Evolutionary conservation across 2,888 invertebrate genomes (phyloP).

Genomic region (Corbicula japonica): DNA sequence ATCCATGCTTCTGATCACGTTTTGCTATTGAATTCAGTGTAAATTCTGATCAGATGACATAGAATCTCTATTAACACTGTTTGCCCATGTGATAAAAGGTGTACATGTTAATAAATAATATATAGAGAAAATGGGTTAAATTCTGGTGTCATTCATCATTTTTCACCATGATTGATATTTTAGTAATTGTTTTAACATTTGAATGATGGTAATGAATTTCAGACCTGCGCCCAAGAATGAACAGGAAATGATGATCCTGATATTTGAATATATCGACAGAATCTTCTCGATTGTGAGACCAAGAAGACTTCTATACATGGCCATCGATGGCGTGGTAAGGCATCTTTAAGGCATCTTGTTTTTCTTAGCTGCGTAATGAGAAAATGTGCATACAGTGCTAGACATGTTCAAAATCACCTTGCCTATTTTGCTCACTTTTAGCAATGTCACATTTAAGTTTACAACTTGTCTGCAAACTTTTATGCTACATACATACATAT

Average conservation of each 20-base stretch:
- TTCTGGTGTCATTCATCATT: not conserved
- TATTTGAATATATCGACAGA: slow-evolving; percentile 99
- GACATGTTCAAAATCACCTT: not conserved
- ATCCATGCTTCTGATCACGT: no score
- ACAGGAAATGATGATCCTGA: slow-evolving; percentile 99
- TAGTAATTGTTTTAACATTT: no score
- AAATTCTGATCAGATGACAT: no score
- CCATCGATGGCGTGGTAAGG: slow-evolving; percentile 98
- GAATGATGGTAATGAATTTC: no score
- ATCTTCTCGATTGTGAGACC: slow-evolving; percentile 97
- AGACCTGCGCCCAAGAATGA: slow-evolving; percentile 98
- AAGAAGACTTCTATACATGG: slow-evolving; percentile 97
- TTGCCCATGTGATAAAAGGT: no score
- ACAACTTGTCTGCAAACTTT: not conserved
- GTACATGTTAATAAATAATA: not conserved
- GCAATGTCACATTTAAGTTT: not conserved
- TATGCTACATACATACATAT: no score
- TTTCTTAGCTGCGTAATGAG: no score
- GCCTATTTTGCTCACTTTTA: not conserved
- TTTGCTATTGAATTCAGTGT: not conserved
- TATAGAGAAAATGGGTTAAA: not conserved
- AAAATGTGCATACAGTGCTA: no score
- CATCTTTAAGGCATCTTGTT: no score
- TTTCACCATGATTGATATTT: no score
- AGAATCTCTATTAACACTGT: no score